These are phyloP conservation scores for Chironomus tepperi DNA, from an alignment of 1,140 invertebrate genomes.

Conservation along the genomic window DNA sequence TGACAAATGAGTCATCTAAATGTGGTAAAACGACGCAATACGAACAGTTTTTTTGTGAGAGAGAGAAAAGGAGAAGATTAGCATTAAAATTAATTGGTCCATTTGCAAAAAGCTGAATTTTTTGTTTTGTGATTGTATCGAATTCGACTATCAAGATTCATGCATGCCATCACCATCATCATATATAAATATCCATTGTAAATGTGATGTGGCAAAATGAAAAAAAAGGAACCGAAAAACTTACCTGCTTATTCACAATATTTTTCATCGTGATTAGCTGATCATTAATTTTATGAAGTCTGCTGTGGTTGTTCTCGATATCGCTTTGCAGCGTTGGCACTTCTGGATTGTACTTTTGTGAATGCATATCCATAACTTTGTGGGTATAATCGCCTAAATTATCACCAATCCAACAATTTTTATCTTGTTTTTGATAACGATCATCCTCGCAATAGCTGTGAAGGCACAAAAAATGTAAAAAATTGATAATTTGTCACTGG, in stretches of 20 bases:
- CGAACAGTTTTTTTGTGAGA: slow-evolving; percentile 21
- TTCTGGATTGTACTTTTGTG: slow-evolving; percentile 39
- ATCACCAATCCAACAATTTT: slow-evolving; percentile 39
- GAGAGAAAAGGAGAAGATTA: slow-evolving; percentile 31
- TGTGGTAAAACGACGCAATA: background rate
- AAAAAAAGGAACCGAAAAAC: slow-evolving; percentile 18
- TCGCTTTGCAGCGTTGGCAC: slow-evolving; percentile 33
- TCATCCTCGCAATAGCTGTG: slow-evolving; percentile 37
- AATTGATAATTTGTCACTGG: background rate
- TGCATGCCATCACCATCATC: background rate
- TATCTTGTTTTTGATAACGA: slow-evolving; percentile 33
- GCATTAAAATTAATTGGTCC: slow-evolving; percentile 10
- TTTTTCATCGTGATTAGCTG: slow-evolving; percentile 38
- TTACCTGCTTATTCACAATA: slow-evolving; percentile 35
- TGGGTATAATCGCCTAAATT: slow-evolving; percentile 38
- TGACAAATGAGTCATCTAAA: slow-evolving; percentile 37
- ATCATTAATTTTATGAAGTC: slow-evolving; percentile 36
- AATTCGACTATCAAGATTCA: background rate
- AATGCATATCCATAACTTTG: slow-evolving; percentile 33
- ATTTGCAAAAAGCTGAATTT: slow-evolving; percentile 1
- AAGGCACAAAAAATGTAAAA: background rate
- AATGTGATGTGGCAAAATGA: background rate
- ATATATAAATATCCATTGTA: background rate
- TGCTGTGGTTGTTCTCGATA: slow-evolving; percentile 27
- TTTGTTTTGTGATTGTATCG: background rate